A percentile compares a stretch with the other conserved stretches of the same genome.
Evolutionary conservation across 2,888 invertebrate species (phyloP).

Genomic region (Sisyra nigra): DNA sequence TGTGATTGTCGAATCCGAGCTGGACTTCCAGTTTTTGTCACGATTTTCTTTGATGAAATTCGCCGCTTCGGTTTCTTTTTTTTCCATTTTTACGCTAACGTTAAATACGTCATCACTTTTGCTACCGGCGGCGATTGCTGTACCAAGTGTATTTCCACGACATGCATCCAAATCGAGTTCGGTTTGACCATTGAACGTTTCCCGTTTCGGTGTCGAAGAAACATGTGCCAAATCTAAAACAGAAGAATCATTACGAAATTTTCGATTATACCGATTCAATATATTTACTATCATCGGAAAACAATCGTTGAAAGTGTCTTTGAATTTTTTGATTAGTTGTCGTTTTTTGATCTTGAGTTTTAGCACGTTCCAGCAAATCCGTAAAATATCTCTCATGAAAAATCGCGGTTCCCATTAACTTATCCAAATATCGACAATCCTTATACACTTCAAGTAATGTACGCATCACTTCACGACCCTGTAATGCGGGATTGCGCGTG

Average conservation of each 20-base stretch:
- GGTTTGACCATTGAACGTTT: constrained; percentile 7
- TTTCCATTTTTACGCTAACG: background rate
- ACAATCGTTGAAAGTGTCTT: constrained; percentile 7
- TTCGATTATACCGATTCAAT: too few species aligned
- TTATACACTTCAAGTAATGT: constrained; percentile 69
- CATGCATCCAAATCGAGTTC: constrained; percentile 3
- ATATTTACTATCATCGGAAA: constrained; percentile 5
- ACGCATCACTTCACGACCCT: constrained; percentile 61
- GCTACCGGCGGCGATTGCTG: background rate
- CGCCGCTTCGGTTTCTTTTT: background rate
- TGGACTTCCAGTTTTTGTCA: constrained; percentile 9
- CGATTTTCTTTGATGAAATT: constrained; percentile 3
- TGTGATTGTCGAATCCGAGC: constrained; percentile 4
- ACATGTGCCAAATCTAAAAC: too few species aligned
- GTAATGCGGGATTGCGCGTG: constrained; percentile 55
- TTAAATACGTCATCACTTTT: background rate
- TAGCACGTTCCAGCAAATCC: constrained; percentile 50
- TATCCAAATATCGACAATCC: constrained; percentile 74
- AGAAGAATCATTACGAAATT: too few species aligned
- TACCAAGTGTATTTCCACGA: background rate
- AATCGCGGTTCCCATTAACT: constrained; percentile 69
- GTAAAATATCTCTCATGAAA: constrained; percentile 71
- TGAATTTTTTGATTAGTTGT: constrained; percentile 5
- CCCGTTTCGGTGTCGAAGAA: background rate
- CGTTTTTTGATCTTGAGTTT: constrained; percentile 3